Conservation (phyloP, 2,888 invertebrate genomes). For the Sinopyrophorus schimmeli region DNA sequence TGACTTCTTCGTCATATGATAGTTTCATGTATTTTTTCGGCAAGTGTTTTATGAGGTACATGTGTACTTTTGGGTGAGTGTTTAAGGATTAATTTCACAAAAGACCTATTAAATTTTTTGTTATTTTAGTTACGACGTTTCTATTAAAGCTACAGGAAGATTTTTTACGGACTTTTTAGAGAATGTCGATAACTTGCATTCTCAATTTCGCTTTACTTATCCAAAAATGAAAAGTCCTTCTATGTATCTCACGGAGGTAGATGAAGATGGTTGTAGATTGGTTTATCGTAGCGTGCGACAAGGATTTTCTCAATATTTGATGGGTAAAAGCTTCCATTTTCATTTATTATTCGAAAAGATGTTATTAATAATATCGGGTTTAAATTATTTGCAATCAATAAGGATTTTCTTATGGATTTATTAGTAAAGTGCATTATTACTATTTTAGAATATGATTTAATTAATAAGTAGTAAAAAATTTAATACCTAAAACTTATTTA, state of each 20-base stretch:
- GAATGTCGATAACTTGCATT: slow-evolving; percentile 89
- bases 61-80: slow-evolving; percentile 79
- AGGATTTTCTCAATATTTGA: slow-evolving; percentile 82
- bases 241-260: slow-evolving; percentile 86
- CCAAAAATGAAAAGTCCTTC: slow-evolving; percentile 93
- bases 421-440: too few species aligned
- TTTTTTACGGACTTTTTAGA: slow-evolving; percentile 90
- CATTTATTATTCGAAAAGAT: slow-evolving; percentile 1
- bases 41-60: slow-evolving; percentile 86
- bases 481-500: neutral
- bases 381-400: too few species aligned
- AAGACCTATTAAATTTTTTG: neutral
- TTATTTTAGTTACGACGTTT: slow-evolving; percentile 74
- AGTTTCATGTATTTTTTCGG: slow-evolving; percentile 88
- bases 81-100: neutral
- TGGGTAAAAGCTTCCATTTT: slow-evolving; percentile 63
- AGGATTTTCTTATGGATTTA: too few species aligned
- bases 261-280: slow-evolving; percentile 79
- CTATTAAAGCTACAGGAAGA: slow-evolving; percentile 85
- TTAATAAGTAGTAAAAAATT: too few species aligned
- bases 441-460: too few species aligned
- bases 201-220: slow-evolving; percentile 89
- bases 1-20: slow-evolving; percentile 68
- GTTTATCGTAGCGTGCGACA: slow-evolving; percentile 83
- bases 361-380: too few species aligned